Percentiles rank a stretch among this genome's conserved stretches.
Evolutionary conservation across 1,140 invertebrate species (phyloP).

Genomic region (Rhagoletis zephyria): DNA sequence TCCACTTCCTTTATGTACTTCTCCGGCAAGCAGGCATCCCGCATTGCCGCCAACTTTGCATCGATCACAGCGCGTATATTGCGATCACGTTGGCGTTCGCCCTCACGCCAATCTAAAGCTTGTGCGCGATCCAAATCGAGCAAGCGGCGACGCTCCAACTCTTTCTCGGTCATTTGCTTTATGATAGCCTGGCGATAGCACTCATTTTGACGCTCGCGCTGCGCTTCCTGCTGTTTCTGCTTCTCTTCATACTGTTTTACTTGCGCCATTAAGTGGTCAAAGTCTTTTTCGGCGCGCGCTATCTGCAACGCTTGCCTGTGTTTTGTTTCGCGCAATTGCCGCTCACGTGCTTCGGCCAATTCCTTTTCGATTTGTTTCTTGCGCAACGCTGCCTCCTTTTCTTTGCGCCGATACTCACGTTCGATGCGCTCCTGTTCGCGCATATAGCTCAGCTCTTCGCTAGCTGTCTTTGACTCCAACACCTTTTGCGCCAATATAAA

Average conservation of each 20-base stretch:
- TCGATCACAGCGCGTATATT: slow-evolving; percentile 77
- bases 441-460: slow-evolving; percentile 76
- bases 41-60: slow-evolving; percentile 77
- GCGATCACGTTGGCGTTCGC: slow-evolving; percentile 75
- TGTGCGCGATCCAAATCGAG: slow-evolving; percentile 74
- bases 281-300: slow-evolving; percentile 77
- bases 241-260: slow-evolving; percentile 74
- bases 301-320: slow-evolving; percentile 77
- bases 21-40: slow-evolving; percentile 72
- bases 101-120: slow-evolving; percentile 76
- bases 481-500: slow-evolving; percentile 72
- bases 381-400: slow-evolving; percentile 75
- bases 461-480: slow-evolving; percentile 71
- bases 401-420: slow-evolving; percentile 75
- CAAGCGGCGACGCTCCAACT: slow-evolving; percentile 75
- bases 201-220: slow-evolving; percentile 61
- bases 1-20: slow-evolving; percentile 73
- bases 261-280: slow-evolving; percentile 74
- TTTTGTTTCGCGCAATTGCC: slow-evolving; percentile 74
- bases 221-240: slow-evolving; percentile 70
- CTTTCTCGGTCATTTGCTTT: slow-evolving; percentile 78
- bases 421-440: slow-evolving; percentile 77
- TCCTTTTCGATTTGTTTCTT: slow-evolving; percentile 75
- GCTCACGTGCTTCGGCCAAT: slow-evolving; percentile 73
- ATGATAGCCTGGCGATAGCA: slow-evolving; percentile 67